Conservation (phyloP, 2,888 invertebrate genomes). For the Sinodicranocentrus sp. region DNA sequence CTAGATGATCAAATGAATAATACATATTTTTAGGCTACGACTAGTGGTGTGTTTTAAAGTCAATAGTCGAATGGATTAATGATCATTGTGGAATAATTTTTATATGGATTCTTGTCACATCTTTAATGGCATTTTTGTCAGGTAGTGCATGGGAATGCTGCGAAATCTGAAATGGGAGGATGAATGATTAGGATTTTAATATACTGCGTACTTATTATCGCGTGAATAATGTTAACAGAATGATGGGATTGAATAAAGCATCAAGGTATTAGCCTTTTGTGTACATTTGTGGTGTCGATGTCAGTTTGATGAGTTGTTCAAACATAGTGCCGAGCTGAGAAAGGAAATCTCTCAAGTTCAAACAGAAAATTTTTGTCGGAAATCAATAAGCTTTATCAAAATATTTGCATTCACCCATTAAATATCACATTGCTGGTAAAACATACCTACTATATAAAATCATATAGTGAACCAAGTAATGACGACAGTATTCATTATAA, state of each 20-base stretch:
- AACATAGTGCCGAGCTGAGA: constrained; percentile 68
- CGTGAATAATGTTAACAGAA: too few species aligned
- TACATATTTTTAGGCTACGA: background rate
- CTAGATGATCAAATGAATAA: background rate
- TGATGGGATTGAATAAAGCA: constrained; percentile 19
- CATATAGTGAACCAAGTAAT: background rate
- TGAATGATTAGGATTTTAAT: background rate
- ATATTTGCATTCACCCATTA: constrained; percentile 76
- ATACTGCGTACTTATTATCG: too few species aligned
- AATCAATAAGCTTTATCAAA: constrained; percentile 77
- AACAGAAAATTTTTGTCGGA: constrained; percentile 75
- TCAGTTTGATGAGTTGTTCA: constrained; percentile 66
- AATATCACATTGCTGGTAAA: constrained; percentile 29
- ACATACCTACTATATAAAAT: background rate
- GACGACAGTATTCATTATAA: constrained; percentile 13
- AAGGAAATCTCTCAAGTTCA: constrained; percentile 76
- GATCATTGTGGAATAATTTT: background rate
- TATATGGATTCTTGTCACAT: constrained; percentile 14
- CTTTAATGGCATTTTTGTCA: background rate
- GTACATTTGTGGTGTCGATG: constrained; percentile 52
- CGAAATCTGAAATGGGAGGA: background rate
- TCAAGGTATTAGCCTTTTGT: constrained; percentile 37
- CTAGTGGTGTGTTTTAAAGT: constrained; percentile 6
- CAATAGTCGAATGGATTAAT: background rate
- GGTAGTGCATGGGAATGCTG: background rate